Conservation (phyloP, 1,140 invertebrate genomes). For the Ooceraea biroi region DNA sequence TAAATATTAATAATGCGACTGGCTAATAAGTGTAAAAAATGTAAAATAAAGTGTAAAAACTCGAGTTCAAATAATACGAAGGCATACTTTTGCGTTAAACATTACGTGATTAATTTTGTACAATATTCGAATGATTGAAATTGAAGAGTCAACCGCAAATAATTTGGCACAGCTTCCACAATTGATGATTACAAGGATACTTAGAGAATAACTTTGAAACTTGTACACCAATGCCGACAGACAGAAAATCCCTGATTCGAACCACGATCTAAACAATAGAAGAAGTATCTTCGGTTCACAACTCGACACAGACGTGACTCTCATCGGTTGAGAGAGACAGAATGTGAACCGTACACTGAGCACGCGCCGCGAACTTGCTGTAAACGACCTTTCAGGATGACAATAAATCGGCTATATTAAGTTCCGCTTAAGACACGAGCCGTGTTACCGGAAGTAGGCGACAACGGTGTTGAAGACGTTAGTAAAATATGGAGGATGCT, state of each 20-base stretch:
- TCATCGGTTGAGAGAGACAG: background rate
- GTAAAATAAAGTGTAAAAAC: too few relatives aligned
- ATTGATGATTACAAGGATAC: too few relatives aligned
- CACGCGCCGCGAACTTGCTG: constrained; percentile 41
- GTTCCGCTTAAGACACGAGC: constrained; percentile 40
- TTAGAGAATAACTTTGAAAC: background rate
- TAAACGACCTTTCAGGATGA: constrained; percentile 44
- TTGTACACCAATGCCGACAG: background rate
- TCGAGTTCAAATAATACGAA: too few relatives aligned
- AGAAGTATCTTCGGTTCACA: background rate
- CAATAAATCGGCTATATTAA: constrained; percentile 63
- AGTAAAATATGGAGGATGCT: constrained; percentile 35
- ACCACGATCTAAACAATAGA: background rate
- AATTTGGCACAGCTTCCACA: too few relatives aligned
- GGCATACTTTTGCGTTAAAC: too few relatives aligned
- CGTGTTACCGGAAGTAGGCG: constrained; percentile 38
- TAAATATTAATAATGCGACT: too few relatives aligned
- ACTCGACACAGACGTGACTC: constrained; percentile 19
- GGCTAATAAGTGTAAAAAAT: too few relatives aligned
- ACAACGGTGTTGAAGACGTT: background rate
- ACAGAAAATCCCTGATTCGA: background rate
- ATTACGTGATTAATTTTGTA: too few relatives aligned
- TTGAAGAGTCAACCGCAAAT: too few relatives aligned
- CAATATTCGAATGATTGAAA: too few relatives aligned
- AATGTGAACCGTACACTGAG: constrained; percentile 11